A percentile compares a stretch with the other conserved stretches of the same genome.
phyloP scores from a whole-genome alignment of 2,113 vertebrate genomes.

The Corapipo altera region DNA sequence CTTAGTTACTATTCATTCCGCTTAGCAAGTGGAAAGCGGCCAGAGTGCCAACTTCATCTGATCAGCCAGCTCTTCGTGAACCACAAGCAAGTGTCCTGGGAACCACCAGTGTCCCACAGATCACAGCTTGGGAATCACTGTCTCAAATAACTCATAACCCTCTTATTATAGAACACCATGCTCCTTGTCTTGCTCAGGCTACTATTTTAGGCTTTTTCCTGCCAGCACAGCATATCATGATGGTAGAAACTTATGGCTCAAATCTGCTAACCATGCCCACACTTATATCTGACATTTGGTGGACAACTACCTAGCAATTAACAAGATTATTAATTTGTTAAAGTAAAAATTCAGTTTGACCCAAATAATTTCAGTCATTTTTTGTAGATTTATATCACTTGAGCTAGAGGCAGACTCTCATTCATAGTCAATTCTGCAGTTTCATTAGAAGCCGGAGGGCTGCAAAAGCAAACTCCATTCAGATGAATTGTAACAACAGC shows the following conservation, averaged over 20 bases:
- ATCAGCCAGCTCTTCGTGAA: constrained; percentile 1
- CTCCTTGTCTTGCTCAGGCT: not conserved
- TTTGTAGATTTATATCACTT: not conserved
- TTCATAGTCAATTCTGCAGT: not conserved
- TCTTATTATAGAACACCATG: not conserved
- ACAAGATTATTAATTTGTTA: not conserved
- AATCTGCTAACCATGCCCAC: not conserved
- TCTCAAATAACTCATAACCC: not conserved
- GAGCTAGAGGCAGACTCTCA: not conserved
- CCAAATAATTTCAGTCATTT: not conserved
- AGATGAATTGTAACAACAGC: not conserved
- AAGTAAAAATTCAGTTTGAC: not conserved
- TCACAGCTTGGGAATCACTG: not conserved
- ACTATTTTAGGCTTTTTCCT: constrained; percentile 13
- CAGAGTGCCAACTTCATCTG: not conserved
- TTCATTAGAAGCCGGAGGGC: not conserved
- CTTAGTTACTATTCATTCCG: not conserved
- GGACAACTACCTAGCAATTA: not conserved
- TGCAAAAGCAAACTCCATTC: not conserved
- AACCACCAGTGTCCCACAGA: not conserved
- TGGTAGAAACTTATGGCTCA: not conserved
- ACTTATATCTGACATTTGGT: not conserved
- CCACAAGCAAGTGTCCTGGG: not conserved
- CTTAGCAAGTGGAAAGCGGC: not conserved
- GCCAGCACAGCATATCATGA: not conserved